Evolutionary conservation across 2,797 vertebrate species (phyloP), one percentile per base, ranked within the genome.

Genomic region (Semotilus atromaculatus): DNA sequence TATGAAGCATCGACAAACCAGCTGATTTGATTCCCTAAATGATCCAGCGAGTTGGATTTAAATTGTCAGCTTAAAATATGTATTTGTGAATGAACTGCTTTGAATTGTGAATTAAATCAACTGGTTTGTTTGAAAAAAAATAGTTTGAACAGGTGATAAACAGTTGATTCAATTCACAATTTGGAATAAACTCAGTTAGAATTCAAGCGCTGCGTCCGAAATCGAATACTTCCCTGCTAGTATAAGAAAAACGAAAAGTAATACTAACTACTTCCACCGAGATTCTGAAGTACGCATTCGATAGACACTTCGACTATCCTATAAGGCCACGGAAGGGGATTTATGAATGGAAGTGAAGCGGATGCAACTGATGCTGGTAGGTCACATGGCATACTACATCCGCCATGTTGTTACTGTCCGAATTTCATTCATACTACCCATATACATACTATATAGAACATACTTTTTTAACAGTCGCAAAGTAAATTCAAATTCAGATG

Each of bases 21-120:
- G 23, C 23, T 60, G 23, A 60, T 60, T 60, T 60, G n/a, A 26
- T 26, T 60, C 55, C 11, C 29, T 31, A 66, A 66, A 66, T 3
- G 90, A 86, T 90, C 90, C 87, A 89, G 85, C 85, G 10, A 60
- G 55, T 58, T 58, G 58, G 58, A 14, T 62, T 26, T 21, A n/a
- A 62, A 62, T 26, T 62, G 11, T 31, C 26, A 64, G 60, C 2
- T 14, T 64, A 64, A 29, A 64, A 64, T n/a, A 29, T 58, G 18
- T 29, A 72, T 72, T 74, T 48, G n/a, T 74, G 72, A 51, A 51
- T 5, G 11, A 72, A 72, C 3, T 70, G 36, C 40, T 45, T 26
- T 43, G 9, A 8, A 43, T 16, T 48, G 23, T 8, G 40, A 18
- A 51, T 31, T 13, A 40, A 74, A 75, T 75, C 16, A 34, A 19